Evolutionary conservation across 2,113 vertebrate species (phyloP).

Genomic region (Martes martes): DNA sequence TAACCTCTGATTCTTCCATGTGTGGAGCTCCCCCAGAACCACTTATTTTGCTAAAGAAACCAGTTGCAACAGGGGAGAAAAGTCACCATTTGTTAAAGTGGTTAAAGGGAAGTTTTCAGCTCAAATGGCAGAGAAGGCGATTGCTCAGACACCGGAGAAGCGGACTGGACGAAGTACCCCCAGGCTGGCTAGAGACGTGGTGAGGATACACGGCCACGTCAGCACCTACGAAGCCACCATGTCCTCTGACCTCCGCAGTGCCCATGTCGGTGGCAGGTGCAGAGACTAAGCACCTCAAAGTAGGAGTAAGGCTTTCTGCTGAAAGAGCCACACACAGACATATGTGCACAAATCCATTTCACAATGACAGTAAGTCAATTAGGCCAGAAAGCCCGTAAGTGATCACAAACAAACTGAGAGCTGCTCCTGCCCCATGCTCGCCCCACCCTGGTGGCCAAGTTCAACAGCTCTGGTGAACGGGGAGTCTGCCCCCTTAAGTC

Average conservation of each 20-base stretch:
- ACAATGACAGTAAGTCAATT: background rate
- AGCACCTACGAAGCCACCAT: background rate
- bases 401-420: background rate
- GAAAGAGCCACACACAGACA: background rate
- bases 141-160: background rate
- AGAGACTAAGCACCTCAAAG: background rate
- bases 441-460: background rate
- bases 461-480: background rate
- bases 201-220: background rate
- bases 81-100: background rate
- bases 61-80: background rate
- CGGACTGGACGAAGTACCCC: background rate
- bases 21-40: background rate
- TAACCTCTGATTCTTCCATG: background rate
- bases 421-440: background rate
- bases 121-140: background rate
- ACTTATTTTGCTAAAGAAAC: background rate
- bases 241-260: background rate
- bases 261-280: background rate
- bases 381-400: background rate
- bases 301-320: background rate
- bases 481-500: background rate
- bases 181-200: background rate
- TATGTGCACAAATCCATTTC: background rate
- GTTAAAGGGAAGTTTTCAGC: background rate